Evolutionary conservation across 2,797 vertebrate genomes (phyloP), one percentile per base, ranked within the genome.

Genomic region (Brachyalestes nurse): DNA sequence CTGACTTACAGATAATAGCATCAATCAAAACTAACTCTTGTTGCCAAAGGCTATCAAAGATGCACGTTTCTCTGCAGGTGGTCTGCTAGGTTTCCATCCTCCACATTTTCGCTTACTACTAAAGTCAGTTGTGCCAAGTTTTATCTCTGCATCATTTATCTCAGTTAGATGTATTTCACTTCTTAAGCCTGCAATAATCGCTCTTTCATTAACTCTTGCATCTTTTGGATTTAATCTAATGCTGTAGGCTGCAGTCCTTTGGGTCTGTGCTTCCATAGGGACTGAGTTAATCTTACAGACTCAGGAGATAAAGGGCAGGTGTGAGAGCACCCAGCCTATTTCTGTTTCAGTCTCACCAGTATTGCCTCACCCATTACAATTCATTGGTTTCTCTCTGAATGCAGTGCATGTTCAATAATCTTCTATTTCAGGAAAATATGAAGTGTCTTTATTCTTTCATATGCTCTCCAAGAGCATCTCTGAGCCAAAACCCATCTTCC

Each of bases 391-490:
- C 25, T 60, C 16, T 55, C 34, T 57, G 57, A 19, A 65, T 69
- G 13, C 64, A 64, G 34, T 57, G 53, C 69, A 72, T 60, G 28
- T 73, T 77, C 70, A 51, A 70, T 80, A 77, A 60, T 84, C 75
- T 65, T 67, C 28, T 53, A 78, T 82, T 49, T 53, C 66, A 67
- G 38, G 76, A 79, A 71, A 65, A 86, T 86, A 82, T 72, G 58
- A 80, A 67, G 53, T n/a, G 47, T 75, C 73, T 78, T 81, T 79
- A 73, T 83, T 78, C 72, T 81, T 81, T 83, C 60, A 78, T 82
- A 72, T 78, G 78, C 72, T 49, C 51, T 77, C 72, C 62, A 81
- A 77, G 58, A 81, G 72, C 49, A 81, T 79, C 60, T 78, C 72
- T 73, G 79, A 79, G 61, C 75, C 79, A 86, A 80, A 79, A 62